Base-by-base conservation (phyloP, 1,140 invertebrate species). In the Megalopta genalis region DNA sequence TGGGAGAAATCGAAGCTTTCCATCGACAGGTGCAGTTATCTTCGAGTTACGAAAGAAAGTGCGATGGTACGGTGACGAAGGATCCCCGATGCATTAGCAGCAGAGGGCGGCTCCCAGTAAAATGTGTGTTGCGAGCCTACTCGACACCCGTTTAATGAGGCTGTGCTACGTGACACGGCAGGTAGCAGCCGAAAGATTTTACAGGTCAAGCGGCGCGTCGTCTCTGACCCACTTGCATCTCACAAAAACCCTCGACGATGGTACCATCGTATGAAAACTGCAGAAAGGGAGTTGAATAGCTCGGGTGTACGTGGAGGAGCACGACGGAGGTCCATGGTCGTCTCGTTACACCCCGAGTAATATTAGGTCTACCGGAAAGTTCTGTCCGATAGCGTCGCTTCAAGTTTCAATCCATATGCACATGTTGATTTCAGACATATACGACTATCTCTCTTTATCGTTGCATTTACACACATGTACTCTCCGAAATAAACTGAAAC, bases 141-240 rank as follows among this genome's bases (percentile, higher is more conserved):
- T 63, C 75, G 67, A 54, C 67, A 16, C 18, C 59, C 46, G 75
- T 77, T 77, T 77, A 77, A 77, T 54, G 75, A 77, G 75, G 57
- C 21, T 14, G 67, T 18, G 9, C n/a, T 77, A 77, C 68, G 76
- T 72, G 76, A 77, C 76, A 77, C 46, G 68, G 32, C 68, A 77
- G 68, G 68, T 77, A 77, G 59, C 32, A 54, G 21, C 23, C 76
- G 59, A 77, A 77, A 77, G 60, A 72, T 77, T 77, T 72, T 77
- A 77, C 68, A 64, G 76, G 76, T 77, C 76, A 77, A 72, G 68
- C 60, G 25, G 68, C 60, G 39, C 76, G 67, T 25, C 46, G 75
- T 57, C 21, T 59, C 75, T 77, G 76, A 77, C 76, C 76, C 46
- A 77, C 46, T 77, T 77, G 46, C 68, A 23, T 68, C 25, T 77